Percentiles rank a stretch among this genome's conserved stretches.
Evolutionary conservation across 2,797 vertebrate genomes (phyloP).

Genomic region (Ispidina lecontei): DNA sequence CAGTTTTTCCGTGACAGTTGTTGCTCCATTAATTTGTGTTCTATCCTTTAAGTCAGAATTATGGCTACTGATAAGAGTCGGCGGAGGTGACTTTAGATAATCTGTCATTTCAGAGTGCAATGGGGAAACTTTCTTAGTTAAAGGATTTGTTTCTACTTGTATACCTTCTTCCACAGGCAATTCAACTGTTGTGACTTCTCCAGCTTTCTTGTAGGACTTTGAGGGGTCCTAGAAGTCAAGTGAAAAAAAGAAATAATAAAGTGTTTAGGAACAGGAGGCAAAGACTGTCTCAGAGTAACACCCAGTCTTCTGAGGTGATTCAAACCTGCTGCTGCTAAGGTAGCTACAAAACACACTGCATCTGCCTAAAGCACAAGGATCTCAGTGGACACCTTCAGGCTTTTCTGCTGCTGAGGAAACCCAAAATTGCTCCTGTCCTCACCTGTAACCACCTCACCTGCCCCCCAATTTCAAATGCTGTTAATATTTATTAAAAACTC

Average conservation of each 20-base stretch:
- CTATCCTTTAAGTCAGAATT: slow-evolving; percentile 84
- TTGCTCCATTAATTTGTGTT: slow-evolving; percentile 83
- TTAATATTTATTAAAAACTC: neutral
- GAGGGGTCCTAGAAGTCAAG: slow-evolving; percentile 75
- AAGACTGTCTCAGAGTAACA: neutral
- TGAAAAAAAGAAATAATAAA: slow-evolving; percentile 7
- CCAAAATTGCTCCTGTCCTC: neutral
- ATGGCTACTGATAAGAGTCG: slow-evolving; percentile 64
- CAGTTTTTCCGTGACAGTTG: slow-evolving; percentile 93
- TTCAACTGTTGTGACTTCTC: slow-evolving; percentile 71
- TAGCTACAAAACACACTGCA: neutral
- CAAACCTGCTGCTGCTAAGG: neutral
- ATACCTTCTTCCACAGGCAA: slow-evolving; percentile 73
- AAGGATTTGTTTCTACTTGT: slow-evolving; percentile 74
- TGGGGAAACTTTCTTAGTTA: slow-evolving; percentile 80
- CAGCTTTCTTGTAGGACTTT: slow-evolving; percentile 79
- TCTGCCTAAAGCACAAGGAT: neutral
- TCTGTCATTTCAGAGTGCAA: slow-evolving; percentile 78
- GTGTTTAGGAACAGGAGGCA: slow-evolving; percentile 49
- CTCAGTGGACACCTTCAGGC: neutral
- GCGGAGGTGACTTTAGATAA: slow-evolving; percentile 68
- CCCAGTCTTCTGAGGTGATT: neutral
- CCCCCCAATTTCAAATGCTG: neutral
- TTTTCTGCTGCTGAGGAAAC: neutral
- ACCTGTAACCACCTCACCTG: neutral